Conservation (phyloP, 2,797 vertebrate genomes). For the Hypotaenidia okinawae region DNA sequence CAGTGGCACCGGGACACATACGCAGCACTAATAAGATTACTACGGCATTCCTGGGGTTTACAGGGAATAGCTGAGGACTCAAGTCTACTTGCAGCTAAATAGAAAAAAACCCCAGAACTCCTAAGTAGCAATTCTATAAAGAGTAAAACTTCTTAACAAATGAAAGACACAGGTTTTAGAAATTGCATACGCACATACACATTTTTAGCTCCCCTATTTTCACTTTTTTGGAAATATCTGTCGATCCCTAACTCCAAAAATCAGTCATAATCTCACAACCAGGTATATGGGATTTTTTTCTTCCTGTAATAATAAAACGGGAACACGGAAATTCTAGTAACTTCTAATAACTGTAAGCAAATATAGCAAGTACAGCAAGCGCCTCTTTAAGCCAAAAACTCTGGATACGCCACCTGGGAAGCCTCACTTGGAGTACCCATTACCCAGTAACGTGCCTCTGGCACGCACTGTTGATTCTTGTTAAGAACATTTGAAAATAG, state of each 20-base stretch:
- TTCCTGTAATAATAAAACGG: background rate
- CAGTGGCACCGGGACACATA: background rate
- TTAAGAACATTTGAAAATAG: conserved; percentile 33
- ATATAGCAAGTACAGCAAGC: background rate
- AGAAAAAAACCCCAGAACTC: background rate
- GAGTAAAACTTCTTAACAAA: background rate
- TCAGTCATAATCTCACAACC: background rate
- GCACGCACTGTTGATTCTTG: background rate
- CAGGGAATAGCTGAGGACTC: background rate
- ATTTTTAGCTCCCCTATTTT: background rate
- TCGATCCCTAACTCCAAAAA: background rate
- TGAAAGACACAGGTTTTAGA: background rate
- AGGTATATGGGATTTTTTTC: background rate
- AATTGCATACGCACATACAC: background rate
- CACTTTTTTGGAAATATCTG: background rate
- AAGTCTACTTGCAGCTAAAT: background rate
- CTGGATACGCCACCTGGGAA: background rate
- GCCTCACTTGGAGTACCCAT: background rate
- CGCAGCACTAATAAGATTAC: background rate
- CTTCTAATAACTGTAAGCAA: background rate
- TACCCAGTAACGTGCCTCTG: background rate
- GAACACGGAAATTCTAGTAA: background rate
- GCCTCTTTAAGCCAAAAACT: background rate
- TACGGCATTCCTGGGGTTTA: background rate
- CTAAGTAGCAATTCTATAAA: background rate